Conservation (phyloP, 1,140 invertebrate species). For the Goniozus legneri region DNA sequence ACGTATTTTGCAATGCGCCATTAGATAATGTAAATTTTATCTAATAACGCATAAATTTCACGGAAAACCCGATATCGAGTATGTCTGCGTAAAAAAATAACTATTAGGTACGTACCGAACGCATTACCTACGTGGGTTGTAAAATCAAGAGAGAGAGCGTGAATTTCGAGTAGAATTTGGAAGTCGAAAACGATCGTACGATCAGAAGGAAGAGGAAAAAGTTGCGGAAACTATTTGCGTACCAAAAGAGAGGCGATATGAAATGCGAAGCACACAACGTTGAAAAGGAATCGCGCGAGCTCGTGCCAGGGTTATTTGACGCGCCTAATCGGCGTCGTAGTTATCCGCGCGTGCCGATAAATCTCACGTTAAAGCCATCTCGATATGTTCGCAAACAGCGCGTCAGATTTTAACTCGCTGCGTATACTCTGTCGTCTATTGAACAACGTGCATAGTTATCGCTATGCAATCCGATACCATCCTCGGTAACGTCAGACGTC, state of each 20-base stretch:
- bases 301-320: neutral
- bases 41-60: constrained; percentile 12
- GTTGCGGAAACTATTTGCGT: too few species aligned
- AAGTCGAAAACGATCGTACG: neutral
- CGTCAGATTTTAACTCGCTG: too few species aligned
- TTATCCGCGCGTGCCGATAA: constrained; percentile 2
- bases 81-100: constrained; percentile 10
- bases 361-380: constrained; percentile 6
- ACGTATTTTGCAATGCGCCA: constrained; percentile 13
- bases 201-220: too few species aligned
- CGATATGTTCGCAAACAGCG: too few species aligned
- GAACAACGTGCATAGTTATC: too few species aligned
- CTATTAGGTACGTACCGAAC: constrained; percentile 6
- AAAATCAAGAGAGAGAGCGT: constrained; percentile 13
- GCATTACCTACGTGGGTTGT: constrained; percentile 3
- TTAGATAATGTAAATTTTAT: constrained; percentile 13
- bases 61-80: constrained; percentile 4
- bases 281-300: neutral
- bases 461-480: too few species aligned
- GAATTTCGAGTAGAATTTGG: constrained; percentile 8
- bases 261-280: too few species aligned
- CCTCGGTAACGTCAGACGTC: too few species aligned
- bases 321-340: neutral
- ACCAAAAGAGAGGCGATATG: too few species aligned
- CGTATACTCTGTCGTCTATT: too few species aligned